Evolutionary conservation across 2,888 invertebrate species (phyloP), one percentile per base, ranked within the genome.

Genomic region (Rhagophthalmus giganteus): DNA sequence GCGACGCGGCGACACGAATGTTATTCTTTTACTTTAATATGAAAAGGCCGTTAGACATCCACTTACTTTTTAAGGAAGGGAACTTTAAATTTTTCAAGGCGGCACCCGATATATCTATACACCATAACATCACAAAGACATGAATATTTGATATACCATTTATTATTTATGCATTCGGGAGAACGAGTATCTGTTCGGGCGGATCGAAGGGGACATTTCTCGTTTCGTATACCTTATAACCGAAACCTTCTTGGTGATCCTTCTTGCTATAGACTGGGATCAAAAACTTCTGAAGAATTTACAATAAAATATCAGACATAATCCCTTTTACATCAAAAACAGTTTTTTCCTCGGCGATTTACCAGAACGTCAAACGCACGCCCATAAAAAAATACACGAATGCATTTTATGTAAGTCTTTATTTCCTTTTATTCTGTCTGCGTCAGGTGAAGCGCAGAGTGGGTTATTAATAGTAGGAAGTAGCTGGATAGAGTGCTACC

Each of bases 401-500:
- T 48, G 48, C 35, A 48, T 48, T 40, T 48, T 40, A 39, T 15
- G 39, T 12, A 47, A 42, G 38, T 30, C 33, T 51, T 45, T 45
- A 39, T 45, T 39, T 45, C 30, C 33, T 51, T 52, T 52, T 52
- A 52, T 48, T 53, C 48, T 38, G 53, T 53, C 53, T 55, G 55
- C 55, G 57, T 53, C 58, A 60, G 60, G 60, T 60, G 58, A 55
- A 57, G 40, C 48, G 50, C 37, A 46, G 53, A 57, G 57, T 54
- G 52, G 55, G 52, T 60, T 57, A 57, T 55, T 55, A 60, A 57
- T 58, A 58, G 58, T 57, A 57, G 54, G 57, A 76, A 82, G 81
- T 72, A 81, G 80, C 75, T 79, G 80, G 63, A 81, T 81, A 73
- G 79, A 81, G 61, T 77, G 80, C 72, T 77, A 80, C 69, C 76